phyloP scores from a whole-genome alignment of 92 coral and sea anemone species.

The Muricea muricata region DNA sequence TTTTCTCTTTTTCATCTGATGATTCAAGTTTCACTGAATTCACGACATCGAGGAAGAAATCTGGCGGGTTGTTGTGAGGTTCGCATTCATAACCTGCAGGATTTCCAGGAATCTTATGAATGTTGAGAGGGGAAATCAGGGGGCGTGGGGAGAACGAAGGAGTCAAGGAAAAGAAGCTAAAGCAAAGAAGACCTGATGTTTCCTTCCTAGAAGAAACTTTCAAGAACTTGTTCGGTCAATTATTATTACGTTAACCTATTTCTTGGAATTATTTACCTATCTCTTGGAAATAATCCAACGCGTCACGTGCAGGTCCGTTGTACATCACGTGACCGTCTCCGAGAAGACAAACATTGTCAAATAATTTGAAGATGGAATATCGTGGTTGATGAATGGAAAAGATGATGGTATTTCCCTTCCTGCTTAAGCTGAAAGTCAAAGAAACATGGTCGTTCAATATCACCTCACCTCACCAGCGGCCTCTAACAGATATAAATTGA shows the following conservation, averaged over 20 bases:
- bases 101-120: too few relatives aligned
- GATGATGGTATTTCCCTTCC: constrained; percentile 81
- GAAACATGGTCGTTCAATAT: neutral
- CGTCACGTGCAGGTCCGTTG: constrained; percentile 80
- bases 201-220: too few relatives aligned
- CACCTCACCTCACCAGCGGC: too few relatives aligned
- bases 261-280: constrained; percentile 78
- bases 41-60: constrained; percentile 88
- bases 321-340: constrained; percentile 86
- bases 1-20: constrained; percentile 10
- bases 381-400: constrained; percentile 99
- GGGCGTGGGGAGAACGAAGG: too few relatives aligned
- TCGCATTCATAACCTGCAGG: constrained; percentile 82
- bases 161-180: too few relatives aligned
- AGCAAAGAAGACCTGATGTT: too few relatives aligned
- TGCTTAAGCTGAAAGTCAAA: constrained; percentile 68
- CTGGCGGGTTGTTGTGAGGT: constrained; percentile 92
- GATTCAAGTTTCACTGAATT: constrained; percentile 42
- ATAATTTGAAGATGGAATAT: constrained; percentile 88
- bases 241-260: too few relatives aligned
- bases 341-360: constrained; percentile 75
- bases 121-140: too few relatives aligned
- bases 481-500: too few relatives aligned
- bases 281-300: constrained; percentile 78
- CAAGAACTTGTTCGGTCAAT: too few relatives aligned